These are phyloP conservation scores for Halocynthia aurantium DNA, from an alignment of 23 tunicate species.

Conservation along the genomic window DNA sequence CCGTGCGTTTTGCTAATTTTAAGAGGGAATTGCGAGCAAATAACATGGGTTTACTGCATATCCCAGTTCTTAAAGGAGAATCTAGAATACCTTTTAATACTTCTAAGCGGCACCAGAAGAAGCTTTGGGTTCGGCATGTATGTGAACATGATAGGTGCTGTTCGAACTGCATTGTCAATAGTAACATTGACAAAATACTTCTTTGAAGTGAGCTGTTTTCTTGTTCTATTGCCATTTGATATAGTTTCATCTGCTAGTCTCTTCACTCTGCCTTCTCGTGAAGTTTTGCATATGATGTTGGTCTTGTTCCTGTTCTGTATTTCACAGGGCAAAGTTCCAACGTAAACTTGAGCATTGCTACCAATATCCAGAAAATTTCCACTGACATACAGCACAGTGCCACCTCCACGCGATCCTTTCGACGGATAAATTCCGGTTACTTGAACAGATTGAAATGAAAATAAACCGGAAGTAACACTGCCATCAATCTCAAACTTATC, in stretches of 20 bases:
- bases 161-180: conserved; percentile 28
- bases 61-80: too few species aligned
- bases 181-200: conserved; percentile 22
- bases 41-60: too few species aligned
- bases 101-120: too few species aligned
- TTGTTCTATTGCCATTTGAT: background rate
- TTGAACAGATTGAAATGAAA: conserved; percentile 21
- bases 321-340: conserved; percentile 28
- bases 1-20: too few species aligned
- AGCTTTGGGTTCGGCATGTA: conserved; percentile 30
- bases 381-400: conserved; percentile 20
- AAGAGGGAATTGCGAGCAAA: too few species aligned
- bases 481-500: conserved; percentile 49
- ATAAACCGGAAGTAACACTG: conserved; percentile 1
- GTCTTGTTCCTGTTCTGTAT: conserved; percentile 6
- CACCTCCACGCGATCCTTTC: conserved; percentile 52
- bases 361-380: conserved; percentile 50
- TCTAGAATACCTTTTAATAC: too few species aligned
- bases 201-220: background rate
- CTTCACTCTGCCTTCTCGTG: background rate
- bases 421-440: conserved; percentile 23
- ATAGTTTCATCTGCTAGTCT: too few species aligned
- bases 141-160: background rate
- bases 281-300: background rate
- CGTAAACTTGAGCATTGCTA: conserved; percentile 8